Conservation (phyloP, 2,797 vertebrate genomes). For the Etheostoma perlongum region DNA sequence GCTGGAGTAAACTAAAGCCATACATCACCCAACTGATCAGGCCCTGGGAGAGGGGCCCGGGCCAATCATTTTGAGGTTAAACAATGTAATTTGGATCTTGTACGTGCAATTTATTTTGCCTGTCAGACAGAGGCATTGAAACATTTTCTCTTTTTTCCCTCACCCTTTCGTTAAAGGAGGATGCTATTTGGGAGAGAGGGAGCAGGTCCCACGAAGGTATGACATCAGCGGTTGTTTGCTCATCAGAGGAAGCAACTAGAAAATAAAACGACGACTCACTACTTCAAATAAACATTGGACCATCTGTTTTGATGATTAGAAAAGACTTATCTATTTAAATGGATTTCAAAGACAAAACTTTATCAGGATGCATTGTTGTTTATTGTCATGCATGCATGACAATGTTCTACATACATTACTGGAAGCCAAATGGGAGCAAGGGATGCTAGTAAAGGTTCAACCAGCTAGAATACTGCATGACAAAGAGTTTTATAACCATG, state of each 20-base stretch:
- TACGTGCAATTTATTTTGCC: constrained; percentile 87
- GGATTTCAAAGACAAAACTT: background rate
- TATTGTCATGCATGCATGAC: background rate
- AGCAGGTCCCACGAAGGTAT: constrained; percentile 61
- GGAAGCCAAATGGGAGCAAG: background rate
- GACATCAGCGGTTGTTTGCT: constrained; percentile 60
- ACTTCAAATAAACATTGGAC: constrained; percentile 29
- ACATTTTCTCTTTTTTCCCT: constrained; percentile 74
- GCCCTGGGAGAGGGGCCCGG: constrained; percentile 87
- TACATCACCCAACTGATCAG: constrained; percentile 92
- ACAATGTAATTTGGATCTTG: constrained; percentile 89
- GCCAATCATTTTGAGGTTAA: constrained; percentile 99
- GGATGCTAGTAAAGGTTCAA: background rate
- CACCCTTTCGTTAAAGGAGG: constrained; percentile 58
- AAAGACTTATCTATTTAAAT: background rate
- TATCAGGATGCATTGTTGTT: background rate
- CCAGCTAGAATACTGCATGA: background rate
- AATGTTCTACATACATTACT: background rate
- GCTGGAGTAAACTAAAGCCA: constrained; percentile 94
- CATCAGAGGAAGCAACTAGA: constrained; percentile 39
- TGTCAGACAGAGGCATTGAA: constrained; percentile 80
- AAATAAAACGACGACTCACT: constrained; percentile 44
- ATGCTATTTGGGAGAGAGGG: constrained; percentile 66
- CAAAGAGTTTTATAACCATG: background rate
- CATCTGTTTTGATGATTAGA: constrained; percentile 16